Evolutionary conservation across 2,888 invertebrate species (phyloP), one percentile per base, ranked within the genome.

Genomic region (Leucozona laternaria): DNA sequence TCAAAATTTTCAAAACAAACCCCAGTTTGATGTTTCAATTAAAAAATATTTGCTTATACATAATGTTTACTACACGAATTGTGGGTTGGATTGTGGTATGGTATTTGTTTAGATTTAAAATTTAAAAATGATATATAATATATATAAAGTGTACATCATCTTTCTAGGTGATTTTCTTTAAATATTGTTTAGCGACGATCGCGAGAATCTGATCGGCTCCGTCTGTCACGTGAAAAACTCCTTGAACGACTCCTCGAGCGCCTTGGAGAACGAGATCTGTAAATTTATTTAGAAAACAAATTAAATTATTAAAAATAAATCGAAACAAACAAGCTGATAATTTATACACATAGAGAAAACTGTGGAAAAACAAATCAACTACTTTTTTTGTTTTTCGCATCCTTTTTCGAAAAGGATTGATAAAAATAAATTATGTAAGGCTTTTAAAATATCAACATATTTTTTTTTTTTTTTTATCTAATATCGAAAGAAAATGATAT

Each of bases 181-280:
- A 7, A 7, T 5, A 48, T 45, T 55, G 2, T 64, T 90, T 93
- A 94, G 90, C 94, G 94, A 75, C 94, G 93, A 90, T 94, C 94
- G 88, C 94, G 93, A 28, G 94, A 94, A 89, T 94, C 94, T 70
- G 94, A 94, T 88, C 94, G 93, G 91, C 94, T 94, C 88, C 94
- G 92, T 88, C 94, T 93, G 90, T 94, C 94, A 83, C 94, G 92
- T 88, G 94, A 94, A 89, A 94, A 93, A 88, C 94, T 94, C 88
- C 94, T 91, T 57, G 94, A 93, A 87, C 93, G 92, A 86, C 93
- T 91, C 82, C 93, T 90, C 4, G 92, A 91, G 20, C 92, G 92
- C 68, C 93, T 89, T 66, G 92, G 92, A 3, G 93, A 92, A 37
- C 92, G 91, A 73, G 93, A 93, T 90, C 92, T 92, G 91, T 71